These are phyloP conservation scores for Andrena minutula DNA, from an alignment of 2,888 invertebrate species.

Conservation along the genomic window DNA sequence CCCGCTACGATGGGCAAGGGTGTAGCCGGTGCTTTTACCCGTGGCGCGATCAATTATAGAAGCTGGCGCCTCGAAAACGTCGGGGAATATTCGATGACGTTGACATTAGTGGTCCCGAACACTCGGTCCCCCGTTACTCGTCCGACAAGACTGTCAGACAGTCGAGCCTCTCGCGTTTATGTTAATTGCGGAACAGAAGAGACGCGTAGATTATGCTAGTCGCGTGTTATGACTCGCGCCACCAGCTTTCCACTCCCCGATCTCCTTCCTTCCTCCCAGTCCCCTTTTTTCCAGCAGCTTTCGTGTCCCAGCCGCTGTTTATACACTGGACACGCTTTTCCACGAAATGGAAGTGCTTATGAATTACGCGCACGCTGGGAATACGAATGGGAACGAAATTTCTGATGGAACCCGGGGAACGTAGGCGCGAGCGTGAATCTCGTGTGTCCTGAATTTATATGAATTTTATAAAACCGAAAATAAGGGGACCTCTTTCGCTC, in stretches of 20 bases:
- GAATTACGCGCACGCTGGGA: constrained; percentile 57
- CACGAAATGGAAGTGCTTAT: constrained; percentile 59
- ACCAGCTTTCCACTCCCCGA: constrained; percentile 9
- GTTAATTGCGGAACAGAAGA: constrained; percentile 61
- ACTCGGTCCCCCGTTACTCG: not conserved
- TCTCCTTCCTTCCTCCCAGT: constrained; percentile 15
- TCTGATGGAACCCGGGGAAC: constrained; percentile 38
- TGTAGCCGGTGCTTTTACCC: constrained; percentile 50
- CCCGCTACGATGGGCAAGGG: constrained; percentile 22
- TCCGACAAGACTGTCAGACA: constrained; percentile 7
- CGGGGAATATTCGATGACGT: constrained; percentile 55
- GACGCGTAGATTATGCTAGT: constrained; percentile 48
- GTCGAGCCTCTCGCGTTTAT: constrained; percentile 47
- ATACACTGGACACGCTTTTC: constrained; percentile 58
- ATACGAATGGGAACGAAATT: constrained; percentile 55
- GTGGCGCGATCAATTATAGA: constrained; percentile 54
- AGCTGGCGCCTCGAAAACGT: constrained; percentile 1
- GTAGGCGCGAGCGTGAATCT: constrained; percentile 22
- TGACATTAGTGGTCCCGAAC: constrained; percentile 11
- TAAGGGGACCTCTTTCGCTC: no score
- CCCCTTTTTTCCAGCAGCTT: constrained; percentile 11
- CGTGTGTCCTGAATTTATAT: constrained; percentile 42
- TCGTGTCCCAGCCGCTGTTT: constrained; percentile 44
- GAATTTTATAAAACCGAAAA: constrained; percentile 41
- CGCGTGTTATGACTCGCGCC: constrained; percentile 48